These are phyloP conservation scores for Spilogale gracilis DNA, from an alignment of 2,113 vertebrate species.

Conservation along the genomic window DNA sequence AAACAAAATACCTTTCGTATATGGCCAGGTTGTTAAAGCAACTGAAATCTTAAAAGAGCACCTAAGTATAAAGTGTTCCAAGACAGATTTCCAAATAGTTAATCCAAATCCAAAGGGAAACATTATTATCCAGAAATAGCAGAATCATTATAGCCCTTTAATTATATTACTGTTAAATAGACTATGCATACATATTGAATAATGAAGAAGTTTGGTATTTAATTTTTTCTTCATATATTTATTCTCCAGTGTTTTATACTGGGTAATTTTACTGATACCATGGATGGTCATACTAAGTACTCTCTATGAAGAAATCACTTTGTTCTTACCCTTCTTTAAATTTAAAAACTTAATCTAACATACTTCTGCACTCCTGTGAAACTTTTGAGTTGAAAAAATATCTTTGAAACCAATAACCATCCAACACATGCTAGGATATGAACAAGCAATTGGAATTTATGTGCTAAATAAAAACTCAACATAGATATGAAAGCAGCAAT, in stretches of 20 bases:
- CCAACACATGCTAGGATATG: background rate
- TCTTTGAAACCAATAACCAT: constrained; percentile 28
- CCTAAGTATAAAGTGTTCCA: constrained; percentile 12
- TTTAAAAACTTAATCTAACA: background rate
- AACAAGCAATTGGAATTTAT: constrained; percentile 21
- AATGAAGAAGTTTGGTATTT: constrained; percentile 1
- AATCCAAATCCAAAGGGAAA: constrained; percentile 5
- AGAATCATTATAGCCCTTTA: constrained; percentile 24
- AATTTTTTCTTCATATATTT: background rate
- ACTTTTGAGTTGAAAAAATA: background rate
- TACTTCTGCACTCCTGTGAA: background rate
- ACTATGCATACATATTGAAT: background rate
- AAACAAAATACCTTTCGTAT: background rate
- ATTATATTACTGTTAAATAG: constrained; percentile 20
- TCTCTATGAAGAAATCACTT: constrained; percentile 12
- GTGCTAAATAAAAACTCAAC: constrained; percentile 39
- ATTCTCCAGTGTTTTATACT: constrained; percentile 24
- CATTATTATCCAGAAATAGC: background rate
- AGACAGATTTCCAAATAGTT: background rate
- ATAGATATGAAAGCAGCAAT: background rate
- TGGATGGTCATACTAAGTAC: background rate
- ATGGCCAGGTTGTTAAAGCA: constrained; percentile 16
- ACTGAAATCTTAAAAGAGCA: constrained; percentile 46
- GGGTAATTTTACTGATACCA: constrained; percentile 8
- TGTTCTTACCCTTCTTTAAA: constrained; percentile 13